Conservation (phyloP, 2,113 vertebrate genomes). For the Oceanodroma tethys region DNA sequence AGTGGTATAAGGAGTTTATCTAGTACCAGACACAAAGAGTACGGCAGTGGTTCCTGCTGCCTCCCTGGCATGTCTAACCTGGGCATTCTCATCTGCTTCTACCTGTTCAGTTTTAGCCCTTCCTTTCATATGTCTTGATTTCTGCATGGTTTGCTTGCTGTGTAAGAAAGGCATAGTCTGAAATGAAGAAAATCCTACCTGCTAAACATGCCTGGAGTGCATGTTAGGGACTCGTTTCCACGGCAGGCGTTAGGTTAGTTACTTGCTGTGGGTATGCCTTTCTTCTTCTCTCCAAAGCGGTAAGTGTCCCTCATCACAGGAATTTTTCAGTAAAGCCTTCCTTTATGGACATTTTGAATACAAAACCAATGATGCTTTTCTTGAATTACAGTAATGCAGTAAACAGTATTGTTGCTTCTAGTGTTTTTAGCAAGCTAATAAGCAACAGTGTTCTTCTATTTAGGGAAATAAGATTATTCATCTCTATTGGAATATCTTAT, state of each 20-base stretch:
- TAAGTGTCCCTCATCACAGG: neutral
- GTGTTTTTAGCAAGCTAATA: neutral
- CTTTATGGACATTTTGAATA: neutral
- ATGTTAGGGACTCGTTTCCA: neutral
- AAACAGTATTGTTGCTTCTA: neutral
- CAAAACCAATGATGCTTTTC: neutral
- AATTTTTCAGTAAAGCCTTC: neutral
- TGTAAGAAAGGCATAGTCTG: neutral
- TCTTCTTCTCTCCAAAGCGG: neutral
- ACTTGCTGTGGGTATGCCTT: neutral
- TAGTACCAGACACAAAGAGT: neutral
- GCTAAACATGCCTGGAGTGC: neutral
- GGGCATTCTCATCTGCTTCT: neutral
- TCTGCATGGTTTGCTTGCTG: neutral
- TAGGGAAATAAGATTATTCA: neutral
- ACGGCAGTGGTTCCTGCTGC: neutral
- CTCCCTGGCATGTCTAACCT: neutral
- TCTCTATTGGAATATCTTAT: neutral
- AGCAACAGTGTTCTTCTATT: neutral
- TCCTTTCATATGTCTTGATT: neutral
- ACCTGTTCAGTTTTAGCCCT: neutral
- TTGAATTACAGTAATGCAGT: accelerated
- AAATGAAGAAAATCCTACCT: neutral
- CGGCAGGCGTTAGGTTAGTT: neutral
- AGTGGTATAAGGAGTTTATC: neutral